Percentiles rank a stretch among this genome's conserved stretches.
Evolutionary conservation across 2,113 vertebrate species (phyloP).

Genomic region (Thalassarche chlororhynchos): DNA sequence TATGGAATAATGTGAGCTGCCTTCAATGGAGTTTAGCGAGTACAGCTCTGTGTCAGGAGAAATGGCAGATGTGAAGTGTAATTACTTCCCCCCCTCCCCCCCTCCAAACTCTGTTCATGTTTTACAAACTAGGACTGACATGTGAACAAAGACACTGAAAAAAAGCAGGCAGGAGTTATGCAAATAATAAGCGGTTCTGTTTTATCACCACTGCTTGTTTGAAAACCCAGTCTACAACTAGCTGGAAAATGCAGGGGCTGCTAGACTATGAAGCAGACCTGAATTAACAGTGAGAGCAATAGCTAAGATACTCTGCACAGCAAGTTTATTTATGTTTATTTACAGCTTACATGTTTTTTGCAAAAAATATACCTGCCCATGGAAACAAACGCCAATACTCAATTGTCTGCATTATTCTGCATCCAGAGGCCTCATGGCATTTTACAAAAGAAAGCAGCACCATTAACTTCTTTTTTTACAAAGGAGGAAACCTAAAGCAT

Average conservation of each 20-base stretch:
- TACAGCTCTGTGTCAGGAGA: not conserved
- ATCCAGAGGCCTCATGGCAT: not conserved
- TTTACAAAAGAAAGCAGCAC: not conserved
- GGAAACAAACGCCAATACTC: not conserved
- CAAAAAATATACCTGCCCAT: not conserved
- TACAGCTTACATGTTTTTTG: not conserved
- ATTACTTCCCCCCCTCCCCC: not conserved
- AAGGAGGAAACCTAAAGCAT: not conserved
- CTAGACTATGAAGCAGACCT: not conserved
- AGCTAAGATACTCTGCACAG: not conserved
- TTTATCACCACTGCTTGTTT: slow-evolving; percentile 22
- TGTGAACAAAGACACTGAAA: slow-evolving; percentile 46
- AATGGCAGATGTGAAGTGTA: slow-evolving; percentile 58
- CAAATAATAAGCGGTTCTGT: slow-evolving; percentile 7
- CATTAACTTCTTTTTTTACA: not conserved
- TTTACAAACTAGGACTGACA: slow-evolving; percentile 74
- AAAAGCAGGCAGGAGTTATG: slow-evolving; percentile 40
- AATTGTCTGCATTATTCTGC: not conserved
- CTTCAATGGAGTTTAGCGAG: not conserved
- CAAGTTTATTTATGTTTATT: not conserved
- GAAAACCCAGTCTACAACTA: slow-evolving; percentile 9
- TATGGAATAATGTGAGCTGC: not conserved
- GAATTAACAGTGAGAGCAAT: not conserved
- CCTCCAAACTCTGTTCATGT: slow-evolving; percentile 36
- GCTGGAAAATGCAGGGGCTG: not conserved